These are phyloP conservation scores for Clitarchus hookeri DNA, from an alignment of 2,888 invertebrate genomes.

Conservation along the genomic window DNA sequence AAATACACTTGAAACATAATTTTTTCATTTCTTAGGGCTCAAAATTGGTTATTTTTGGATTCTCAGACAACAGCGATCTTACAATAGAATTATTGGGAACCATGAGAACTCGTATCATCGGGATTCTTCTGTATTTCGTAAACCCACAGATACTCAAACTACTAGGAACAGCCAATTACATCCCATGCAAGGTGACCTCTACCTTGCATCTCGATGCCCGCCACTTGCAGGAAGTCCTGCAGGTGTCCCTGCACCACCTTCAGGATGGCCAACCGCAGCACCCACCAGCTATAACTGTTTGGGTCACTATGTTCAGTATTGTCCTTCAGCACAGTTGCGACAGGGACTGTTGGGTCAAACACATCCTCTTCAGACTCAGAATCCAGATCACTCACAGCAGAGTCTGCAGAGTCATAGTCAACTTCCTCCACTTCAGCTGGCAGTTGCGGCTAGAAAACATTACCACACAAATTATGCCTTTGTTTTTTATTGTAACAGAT, in stretches of 20 bases:
- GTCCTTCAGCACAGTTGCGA: conserved; percentile 52
- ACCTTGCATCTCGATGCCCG: conserved; percentile 91
- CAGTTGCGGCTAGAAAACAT: conserved; percentile 61
- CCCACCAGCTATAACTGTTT: conserved; percentile 93
- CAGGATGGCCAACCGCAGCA: conserved; percentile 87
- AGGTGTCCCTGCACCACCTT: conserved; percentile 83
- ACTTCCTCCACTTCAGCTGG: conserved; percentile 67
- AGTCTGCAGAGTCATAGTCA: conserved; percentile 87
- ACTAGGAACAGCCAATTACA: too few relatives aligned
- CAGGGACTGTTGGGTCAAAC: conserved; percentile 60
- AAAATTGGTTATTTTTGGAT: too few relatives aligned
- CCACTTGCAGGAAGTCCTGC: conserved; percentile 83
- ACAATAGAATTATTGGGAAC: too few relatives aligned
- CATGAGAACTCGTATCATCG: too few relatives aligned
- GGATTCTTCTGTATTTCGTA: too few relatives aligned
- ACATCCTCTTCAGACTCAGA: conserved; percentile 79
- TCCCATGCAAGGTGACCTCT: too few relatives aligned
- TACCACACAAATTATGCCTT: too few relatives aligned
- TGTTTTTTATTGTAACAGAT: too few relatives aligned
- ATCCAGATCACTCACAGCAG: conserved; percentile 76
- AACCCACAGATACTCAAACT: too few relatives aligned
- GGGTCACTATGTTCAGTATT: conserved; percentile 92
- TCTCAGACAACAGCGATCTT: too few relatives aligned
- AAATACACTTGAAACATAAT: too few relatives aligned
- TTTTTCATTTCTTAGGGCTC: too few relatives aligned